Conservation (phyloP, 2,113 vertebrate genomes). For the Carassius auratus region DNA sequence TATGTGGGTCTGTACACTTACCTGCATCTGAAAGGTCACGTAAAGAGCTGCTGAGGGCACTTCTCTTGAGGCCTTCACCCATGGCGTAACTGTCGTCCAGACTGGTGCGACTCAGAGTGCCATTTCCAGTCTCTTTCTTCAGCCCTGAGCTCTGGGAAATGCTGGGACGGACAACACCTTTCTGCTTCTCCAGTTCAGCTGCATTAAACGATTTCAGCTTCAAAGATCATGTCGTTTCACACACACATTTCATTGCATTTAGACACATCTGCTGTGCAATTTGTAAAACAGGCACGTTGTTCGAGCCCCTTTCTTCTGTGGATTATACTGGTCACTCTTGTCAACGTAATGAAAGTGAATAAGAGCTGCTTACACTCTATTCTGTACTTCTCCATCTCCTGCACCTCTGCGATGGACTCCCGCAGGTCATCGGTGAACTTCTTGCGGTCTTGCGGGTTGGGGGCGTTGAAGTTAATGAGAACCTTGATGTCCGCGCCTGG, state of each 20-base stretch:
- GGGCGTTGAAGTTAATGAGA: slow-evolving; percentile 98
- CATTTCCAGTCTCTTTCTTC: slow-evolving; percentile 89
- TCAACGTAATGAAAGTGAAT: no score
- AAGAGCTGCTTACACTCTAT: slow-evolving; percentile 90
- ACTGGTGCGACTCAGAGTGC: slow-evolving; percentile 84
- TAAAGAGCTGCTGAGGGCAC: slow-evolving; percentile 94
- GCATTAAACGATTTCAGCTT: slow-evolving; percentile 47
- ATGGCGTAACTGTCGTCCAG: slow-evolving; percentile 94
- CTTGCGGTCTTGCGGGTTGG: slow-evolving; percentile 96
- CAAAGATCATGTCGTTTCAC: background rate
- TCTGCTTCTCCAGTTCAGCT: slow-evolving; percentile 98
- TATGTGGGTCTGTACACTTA: slow-evolving; percentile 67
- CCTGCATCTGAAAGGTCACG: slow-evolving; percentile 95
- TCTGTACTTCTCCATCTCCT: slow-evolving; percentile 99
- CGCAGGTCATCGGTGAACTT: slow-evolving; percentile 96
- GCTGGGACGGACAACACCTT: slow-evolving; percentile 89
- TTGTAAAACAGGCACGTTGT: background rate
- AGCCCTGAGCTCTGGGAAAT: slow-evolving; percentile 89
- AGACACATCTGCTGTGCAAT: background rate
- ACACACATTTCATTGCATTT: background rate
- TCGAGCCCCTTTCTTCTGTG: background rate
- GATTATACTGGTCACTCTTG: background rate
- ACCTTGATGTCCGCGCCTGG: slow-evolving; percentile 95
- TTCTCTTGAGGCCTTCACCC: slow-evolving; percentile 92
- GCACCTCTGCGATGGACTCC: slow-evolving; percentile 94